phyloP scores from a whole-genome alignment of 2,113 vertebrate genomes.

The Corythornis madagascariensis region DNA sequence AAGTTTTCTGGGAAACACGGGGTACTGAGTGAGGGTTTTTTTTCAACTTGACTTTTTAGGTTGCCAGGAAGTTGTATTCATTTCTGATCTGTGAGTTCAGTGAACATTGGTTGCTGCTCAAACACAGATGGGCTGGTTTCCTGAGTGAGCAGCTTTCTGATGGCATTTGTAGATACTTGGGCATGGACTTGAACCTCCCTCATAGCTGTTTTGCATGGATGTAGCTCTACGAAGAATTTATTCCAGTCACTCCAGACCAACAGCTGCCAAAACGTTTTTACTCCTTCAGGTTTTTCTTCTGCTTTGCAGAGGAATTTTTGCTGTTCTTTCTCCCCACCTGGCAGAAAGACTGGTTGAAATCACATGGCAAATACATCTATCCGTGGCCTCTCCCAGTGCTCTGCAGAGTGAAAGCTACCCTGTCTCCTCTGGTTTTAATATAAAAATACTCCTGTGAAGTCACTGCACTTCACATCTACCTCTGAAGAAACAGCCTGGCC shows the following conservation, averaged over 20 bases:
- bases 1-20: slow-evolving; percentile 24
- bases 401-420: not conserved
- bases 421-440: not conserved
- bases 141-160: slow-evolving; percentile 21
- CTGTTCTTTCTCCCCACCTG: not conserved
- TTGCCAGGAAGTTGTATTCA: slow-evolving; percentile 63
- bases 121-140: slow-evolving; percentile 59
- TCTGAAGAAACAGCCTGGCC: not conserved
- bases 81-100: slow-evolving; percentile 42
- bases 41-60: slow-evolving; percentile 20
- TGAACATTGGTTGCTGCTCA: slow-evolving; percentile 47
- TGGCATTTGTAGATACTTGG: slow-evolving; percentile 29
- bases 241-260: not conserved
- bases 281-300: not conserved
- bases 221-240: not conserved
- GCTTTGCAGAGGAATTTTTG: not conserved
- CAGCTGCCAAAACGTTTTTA: not conserved
- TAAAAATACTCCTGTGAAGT: not conserved
- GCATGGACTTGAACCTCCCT: not conserved
- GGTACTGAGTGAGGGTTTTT: not conserved
- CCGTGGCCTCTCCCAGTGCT: not conserved
- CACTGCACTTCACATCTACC: not conserved
- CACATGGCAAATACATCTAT: not conserved
- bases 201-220: not conserved
- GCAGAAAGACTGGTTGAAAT: not conserved